These are phyloP conservation scores for Lordiphosa stackelbergi DNA, from an alignment of 1,140 invertebrate species.

Conservation along the genomic window DNA sequence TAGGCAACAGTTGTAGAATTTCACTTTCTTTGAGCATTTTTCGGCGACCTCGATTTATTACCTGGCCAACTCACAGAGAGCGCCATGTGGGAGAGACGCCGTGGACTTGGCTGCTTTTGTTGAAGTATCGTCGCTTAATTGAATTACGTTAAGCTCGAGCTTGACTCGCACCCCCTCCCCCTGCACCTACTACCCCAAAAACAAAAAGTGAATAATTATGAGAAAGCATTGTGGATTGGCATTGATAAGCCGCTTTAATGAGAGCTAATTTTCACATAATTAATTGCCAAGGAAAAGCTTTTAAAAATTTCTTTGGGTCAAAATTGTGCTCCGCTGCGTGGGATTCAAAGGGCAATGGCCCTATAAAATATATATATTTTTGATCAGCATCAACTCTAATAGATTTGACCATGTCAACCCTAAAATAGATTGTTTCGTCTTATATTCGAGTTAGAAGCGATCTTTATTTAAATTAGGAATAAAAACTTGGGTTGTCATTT, in stretches of 20 bases:
- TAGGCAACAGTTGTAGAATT: conserved; percentile 65
- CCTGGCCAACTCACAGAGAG: conserved; percentile 18
- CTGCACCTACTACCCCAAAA: conserved; percentile 11
- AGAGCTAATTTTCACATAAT: too few species aligned
- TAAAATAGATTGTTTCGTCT: too few species aligned
- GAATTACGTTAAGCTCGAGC: conserved; percentile 57
- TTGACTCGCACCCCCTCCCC: not conserved
- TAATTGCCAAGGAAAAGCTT: too few species aligned
- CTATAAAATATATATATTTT: too few species aligned
- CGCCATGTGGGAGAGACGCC: conserved; percentile 44
- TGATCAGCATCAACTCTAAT: too few species aligned
- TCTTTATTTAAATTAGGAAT: too few species aligned
- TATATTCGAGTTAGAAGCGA: too few species aligned
- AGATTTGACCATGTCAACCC: too few species aligned
- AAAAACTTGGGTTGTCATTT: too few species aligned
- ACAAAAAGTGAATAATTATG: conserved; percentile 53
- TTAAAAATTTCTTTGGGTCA: too few species aligned
- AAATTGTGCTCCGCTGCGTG: too few species aligned
- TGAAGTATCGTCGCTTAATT: conserved; percentile 56
- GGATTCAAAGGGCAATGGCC: too few species aligned
- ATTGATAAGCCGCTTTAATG: conserved; percentile 16
- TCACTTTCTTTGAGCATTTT: conserved; percentile 70
- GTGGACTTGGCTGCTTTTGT: conserved; percentile 51
- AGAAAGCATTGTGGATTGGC: conserved; percentile 45
- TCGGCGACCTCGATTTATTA: conserved; percentile 62